phyloP scores from a whole-genome alignment of 2,888 invertebrate species.

The Cecidostiba fungosa region DNA sequence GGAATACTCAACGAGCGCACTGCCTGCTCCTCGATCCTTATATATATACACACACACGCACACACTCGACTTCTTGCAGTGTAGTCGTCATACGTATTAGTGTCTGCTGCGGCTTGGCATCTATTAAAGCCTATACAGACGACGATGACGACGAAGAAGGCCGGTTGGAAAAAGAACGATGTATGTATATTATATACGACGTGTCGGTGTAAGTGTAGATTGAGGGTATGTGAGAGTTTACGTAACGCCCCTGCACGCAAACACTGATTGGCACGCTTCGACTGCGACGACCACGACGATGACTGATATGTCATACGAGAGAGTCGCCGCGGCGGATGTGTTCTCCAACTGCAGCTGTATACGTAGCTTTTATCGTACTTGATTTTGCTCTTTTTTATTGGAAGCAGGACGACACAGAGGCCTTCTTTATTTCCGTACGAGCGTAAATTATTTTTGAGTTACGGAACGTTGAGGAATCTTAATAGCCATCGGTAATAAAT shows the following conservation, averaged over 20 bases:
- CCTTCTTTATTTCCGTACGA: not conserved
- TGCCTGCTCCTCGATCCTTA: not conserved
- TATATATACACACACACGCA: not conserved
- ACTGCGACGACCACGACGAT: not conserved
- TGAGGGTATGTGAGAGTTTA: conserved; percentile 29
- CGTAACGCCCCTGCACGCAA: conserved; percentile 60
- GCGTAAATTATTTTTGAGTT: no score
- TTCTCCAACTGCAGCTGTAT: not conserved
- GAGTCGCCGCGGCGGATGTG: not conserved
- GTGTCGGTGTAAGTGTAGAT: not conserved
- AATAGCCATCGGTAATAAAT: no score
- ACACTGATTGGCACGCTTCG: conserved; percentile 51
- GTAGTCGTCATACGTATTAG: not conserved
- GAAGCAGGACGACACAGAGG: not conserved
- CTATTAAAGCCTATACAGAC: conserved; percentile 22
- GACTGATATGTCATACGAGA: conserved; percentile 5
- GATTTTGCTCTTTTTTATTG: not conserved
- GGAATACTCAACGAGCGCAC: conserved; percentile 48
- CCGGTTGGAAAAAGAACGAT: not conserved
- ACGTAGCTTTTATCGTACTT: not conserved
- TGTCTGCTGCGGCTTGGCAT: not conserved
- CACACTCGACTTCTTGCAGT: not conserved
- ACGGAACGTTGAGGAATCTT: no score
- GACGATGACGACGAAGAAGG: conserved; percentile 4
- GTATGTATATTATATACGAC: not conserved